A percentile compares a stretch with the other conserved stretches of the same genome.
Conservation (phyloP, 1,140 invertebrate genomes). For the Parasteatoda tepidariorum region DNA sequence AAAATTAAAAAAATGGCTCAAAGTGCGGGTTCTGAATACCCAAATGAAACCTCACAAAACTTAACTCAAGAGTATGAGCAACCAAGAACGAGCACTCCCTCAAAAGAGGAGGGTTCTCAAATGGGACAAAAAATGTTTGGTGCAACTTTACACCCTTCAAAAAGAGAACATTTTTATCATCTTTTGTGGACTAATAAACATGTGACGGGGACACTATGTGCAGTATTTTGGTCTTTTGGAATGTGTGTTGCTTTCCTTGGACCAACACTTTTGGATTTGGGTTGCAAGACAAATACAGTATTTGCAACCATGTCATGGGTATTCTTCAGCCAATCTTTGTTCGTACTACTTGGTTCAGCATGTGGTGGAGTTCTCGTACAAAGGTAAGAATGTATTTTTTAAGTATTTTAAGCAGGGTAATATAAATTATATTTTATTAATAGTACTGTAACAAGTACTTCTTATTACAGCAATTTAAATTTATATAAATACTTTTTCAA, state of each 20-base stretch:
- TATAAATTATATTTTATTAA: too few species aligned
- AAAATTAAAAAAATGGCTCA: slow-evolving; percentile 26
- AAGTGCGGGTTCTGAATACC: slow-evolving; percentile 2
- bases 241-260: slow-evolving; percentile 72
- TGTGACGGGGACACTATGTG: slow-evolving; percentile 69
- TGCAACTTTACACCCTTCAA: slow-evolving; percentile 13
- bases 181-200: slow-evolving; percentile 69
- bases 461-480: too few species aligned
- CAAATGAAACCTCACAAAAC: slow-evolving; percentile 6
- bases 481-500: too few species aligned
- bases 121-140: slow-evolving; percentile 10
- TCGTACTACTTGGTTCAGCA: slow-evolving; percentile 71
- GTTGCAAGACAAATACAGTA: slow-evolving; percentile 70
- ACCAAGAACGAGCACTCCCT: neutral
- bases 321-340: slow-evolving; percentile 71
- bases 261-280: slow-evolving; percentile 71
- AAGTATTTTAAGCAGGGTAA: too few species aligned
- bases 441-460: too few species aligned
- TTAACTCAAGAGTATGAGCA: neutral
- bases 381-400: slow-evolving; percentile 66
- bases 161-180: slow-evolving; percentile 66
- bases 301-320: slow-evolving; percentile 71
- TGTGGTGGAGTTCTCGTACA: slow-evolving; percentile 70
- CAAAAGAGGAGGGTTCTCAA: slow-evolving; percentile 26
- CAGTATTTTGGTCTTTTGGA: slow-evolving; percentile 71